Percentiles rank a stretch among this genome's conserved stretches.
phyloP scores from a whole-genome alignment of 2,113 vertebrate species.

The Eptesicus fuscus region DNA sequence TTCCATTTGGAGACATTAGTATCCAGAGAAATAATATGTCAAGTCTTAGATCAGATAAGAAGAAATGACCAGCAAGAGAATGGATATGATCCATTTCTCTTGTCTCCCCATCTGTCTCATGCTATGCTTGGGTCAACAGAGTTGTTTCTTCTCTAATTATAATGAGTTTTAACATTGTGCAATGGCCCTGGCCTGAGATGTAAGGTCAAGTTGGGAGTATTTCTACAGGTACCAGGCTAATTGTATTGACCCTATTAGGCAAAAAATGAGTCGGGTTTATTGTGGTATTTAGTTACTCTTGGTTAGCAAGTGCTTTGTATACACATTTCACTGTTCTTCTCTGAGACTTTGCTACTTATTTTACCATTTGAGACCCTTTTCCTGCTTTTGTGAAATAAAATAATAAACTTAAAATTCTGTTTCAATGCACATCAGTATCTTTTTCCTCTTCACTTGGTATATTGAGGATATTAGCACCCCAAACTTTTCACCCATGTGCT shows the following conservation, averaged over 20 bases:
- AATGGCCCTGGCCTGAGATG: constrained; percentile 29
- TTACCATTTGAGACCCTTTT: not conserved
- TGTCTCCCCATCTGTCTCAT: not conserved
- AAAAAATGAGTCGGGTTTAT: constrained; percentile 8
- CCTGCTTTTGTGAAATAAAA: not conserved
- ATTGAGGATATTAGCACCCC: not conserved
- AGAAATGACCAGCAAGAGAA: constrained; percentile 30
- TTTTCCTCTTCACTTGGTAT: not conserved
- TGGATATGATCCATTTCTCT: not conserved
- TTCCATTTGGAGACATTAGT: not conserved
- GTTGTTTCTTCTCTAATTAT: constrained; percentile 31
- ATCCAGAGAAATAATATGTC: not conserved
- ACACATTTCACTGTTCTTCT: not conserved
- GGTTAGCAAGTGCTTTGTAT: not conserved
- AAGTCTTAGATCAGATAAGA: not conserved
- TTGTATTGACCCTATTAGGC: constrained; percentile 3
- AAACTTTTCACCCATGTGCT: not conserved
- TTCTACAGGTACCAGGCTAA: constrained; percentile 25
- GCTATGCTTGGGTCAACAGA: constrained; percentile 10
- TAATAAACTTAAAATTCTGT: not conserved
- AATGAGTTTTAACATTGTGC: constrained; percentile 3
- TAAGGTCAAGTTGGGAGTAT: constrained; percentile 25
- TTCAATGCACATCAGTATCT: not conserved
- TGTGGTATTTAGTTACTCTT: constrained; percentile 7
- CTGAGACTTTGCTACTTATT: not conserved